A percentile compares a stretch with the other conserved stretches of the same genome.
Evolutionary conservation across 2,888 invertebrate genomes (phyloP).

Genomic region (Lottia gigantea): DNA sequence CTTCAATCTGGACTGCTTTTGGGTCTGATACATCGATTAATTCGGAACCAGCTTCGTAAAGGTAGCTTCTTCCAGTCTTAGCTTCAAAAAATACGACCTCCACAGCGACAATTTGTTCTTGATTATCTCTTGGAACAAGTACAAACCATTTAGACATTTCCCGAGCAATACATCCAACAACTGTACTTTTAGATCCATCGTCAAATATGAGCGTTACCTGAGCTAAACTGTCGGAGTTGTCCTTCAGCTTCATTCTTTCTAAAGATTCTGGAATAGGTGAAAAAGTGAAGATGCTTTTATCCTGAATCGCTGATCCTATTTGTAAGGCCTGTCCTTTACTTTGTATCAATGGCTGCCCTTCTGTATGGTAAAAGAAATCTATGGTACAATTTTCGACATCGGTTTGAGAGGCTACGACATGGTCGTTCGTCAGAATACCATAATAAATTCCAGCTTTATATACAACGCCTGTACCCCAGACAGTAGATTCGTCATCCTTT

Average conservation of each 20-base stretch:
- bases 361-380: neutral
- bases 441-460: neutral
- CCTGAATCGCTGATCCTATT: neutral
- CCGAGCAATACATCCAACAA: neutral
- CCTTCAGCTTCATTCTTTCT: neutral
- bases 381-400: neutral
- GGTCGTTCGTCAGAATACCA: neutral
- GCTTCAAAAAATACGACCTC: neutral
- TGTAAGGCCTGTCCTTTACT: neutral
- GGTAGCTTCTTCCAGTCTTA: neutral
- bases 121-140: neutral
- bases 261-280: neutral
- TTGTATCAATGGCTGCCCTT: neutral
- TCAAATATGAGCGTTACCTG: neutral
- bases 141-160: neutral
- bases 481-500: neutral
- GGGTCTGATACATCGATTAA: neutral
- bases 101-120: neutral
- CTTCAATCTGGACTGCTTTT: neutral
- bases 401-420: neutral
- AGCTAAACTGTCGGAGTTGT: neutral
- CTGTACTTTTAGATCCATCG: neutral
- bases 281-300: neutral
- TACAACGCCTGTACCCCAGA: neutral
- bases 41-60: neutral